These are phyloP conservation scores for Pachydiplax longipennis DNA, from an alignment of 2,888 invertebrate species.

Conservation along the genomic window DNA sequence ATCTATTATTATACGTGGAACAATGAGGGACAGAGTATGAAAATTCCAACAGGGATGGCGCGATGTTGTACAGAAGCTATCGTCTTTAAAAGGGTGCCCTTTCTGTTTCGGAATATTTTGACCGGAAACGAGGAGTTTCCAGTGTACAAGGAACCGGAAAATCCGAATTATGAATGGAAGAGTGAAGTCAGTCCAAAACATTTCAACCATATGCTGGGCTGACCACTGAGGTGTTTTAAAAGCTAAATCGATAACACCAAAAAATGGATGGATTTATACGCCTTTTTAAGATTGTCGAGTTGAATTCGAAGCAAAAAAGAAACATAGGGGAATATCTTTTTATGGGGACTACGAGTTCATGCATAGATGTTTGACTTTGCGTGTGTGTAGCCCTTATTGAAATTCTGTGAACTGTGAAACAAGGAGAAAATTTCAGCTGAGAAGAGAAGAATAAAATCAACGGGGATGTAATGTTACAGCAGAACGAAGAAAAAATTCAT, in stretches of 20 bases:
- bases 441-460: too few species aligned
- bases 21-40: not conserved
- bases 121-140: not conserved
- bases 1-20: not conserved
- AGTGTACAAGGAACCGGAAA: not conserved
- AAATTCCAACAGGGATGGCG: not conserved
- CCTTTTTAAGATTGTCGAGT: not conserved
- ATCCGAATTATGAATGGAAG: conserved; percentile 5
- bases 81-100: not conserved
- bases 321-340: too few species aligned
- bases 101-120: not conserved
- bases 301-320: not conserved
- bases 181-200: not conserved
- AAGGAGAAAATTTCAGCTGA: too few species aligned
- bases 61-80: not conserved
- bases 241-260: not conserved
- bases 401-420: too few species aligned
- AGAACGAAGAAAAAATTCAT: too few species aligned
- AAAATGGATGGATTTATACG: not conserved
- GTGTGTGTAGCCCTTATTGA: too few species aligned
- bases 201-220: not conserved
- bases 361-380: too few species aligned
- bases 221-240: not conserved
- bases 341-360: too few species aligned
- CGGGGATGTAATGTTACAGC: too few species aligned